Conservation (phyloP, 2,113 vertebrate species). For the Aphelocoma coerulescens region DNA sequence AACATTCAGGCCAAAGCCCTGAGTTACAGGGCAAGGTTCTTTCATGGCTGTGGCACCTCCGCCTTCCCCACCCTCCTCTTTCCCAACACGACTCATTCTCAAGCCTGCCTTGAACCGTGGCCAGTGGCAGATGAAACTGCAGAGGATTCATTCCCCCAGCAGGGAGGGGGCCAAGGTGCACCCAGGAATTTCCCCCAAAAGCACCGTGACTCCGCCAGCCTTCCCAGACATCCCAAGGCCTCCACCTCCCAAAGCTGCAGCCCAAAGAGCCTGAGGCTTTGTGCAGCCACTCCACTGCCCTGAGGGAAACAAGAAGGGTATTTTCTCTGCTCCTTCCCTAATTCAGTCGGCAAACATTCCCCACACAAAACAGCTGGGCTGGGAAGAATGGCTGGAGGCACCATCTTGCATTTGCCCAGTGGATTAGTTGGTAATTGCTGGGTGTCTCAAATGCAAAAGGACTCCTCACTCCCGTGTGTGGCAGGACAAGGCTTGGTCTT, state of each 20-base stretch:
- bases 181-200: background rate
- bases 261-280: background rate
- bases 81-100: fast-evolving
- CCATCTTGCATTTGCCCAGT: slow-evolving; percentile 53
- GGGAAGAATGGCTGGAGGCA: slow-evolving; percentile 8
- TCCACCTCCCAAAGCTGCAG: background rate
- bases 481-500: background rate
- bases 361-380: background rate
- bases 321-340: slow-evolving; percentile 30
- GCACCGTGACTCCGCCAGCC: fast-evolving
- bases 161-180: background rate
- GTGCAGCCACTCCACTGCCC: background rate
- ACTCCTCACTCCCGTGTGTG: background rate
- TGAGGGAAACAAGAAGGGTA: slow-evolving; percentile 3
- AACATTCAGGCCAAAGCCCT: background rate
- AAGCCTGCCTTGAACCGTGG: background rate
- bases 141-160: background rate
- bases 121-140: background rate
- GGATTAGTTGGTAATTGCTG: slow-evolving; percentile 61
- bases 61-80: background rate
- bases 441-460: background rate
- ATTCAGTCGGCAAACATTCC: slow-evolving; percentile 58
- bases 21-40: background rate
- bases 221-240: background rate
- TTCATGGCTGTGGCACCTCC: fast-evolving